These are phyloP conservation scores for Antheraea assamensis DNA, from an alignment of 2,888 invertebrate genomes.

Conservation along the genomic window DNA sequence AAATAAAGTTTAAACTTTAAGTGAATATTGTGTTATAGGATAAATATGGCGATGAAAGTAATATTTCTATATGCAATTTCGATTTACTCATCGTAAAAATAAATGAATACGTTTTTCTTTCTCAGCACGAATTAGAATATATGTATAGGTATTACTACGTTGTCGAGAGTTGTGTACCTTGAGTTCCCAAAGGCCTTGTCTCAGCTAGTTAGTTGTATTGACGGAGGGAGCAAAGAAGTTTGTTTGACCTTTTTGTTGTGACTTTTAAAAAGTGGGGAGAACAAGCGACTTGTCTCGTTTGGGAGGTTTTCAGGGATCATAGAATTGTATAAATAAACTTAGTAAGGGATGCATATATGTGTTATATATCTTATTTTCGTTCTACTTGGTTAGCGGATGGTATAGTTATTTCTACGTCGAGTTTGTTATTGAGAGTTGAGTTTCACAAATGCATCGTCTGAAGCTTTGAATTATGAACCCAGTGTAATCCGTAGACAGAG, in stretches of 20 bases:
- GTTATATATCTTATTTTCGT: background rate
- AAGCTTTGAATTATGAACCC: no score
- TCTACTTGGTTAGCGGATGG: background rate
- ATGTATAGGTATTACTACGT: background rate
- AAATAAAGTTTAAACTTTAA: no score
- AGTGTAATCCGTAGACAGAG: no score
- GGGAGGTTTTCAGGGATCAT: background rate
- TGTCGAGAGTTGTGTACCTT: background rate
- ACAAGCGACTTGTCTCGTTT: background rate
- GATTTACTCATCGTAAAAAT: no score
- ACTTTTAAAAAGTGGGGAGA: slow-evolving; percentile 9
- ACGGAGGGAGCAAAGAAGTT: slow-evolving; percentile 1
- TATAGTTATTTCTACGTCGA: no score
- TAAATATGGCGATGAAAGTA: no score
- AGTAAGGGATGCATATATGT: background rate
- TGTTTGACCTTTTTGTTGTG: slow-evolving; percentile 7
- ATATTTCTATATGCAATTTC: no score
- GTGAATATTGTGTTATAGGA: no score
- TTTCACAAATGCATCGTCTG: no score
- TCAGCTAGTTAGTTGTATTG: slow-evolving; percentile 10
- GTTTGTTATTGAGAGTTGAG: no score
- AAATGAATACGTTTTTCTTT: background rate
- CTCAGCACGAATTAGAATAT: background rate
- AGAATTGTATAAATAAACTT: background rate
- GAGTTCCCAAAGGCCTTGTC: slow-evolving; percentile 8